Percentiles rank a stretch among this genome's conserved stretches.
These are phyloP conservation scores for Archivesica marissinica DNA, from an alignment of 1,140 invertebrate species.

Conservation along the genomic window DNA sequence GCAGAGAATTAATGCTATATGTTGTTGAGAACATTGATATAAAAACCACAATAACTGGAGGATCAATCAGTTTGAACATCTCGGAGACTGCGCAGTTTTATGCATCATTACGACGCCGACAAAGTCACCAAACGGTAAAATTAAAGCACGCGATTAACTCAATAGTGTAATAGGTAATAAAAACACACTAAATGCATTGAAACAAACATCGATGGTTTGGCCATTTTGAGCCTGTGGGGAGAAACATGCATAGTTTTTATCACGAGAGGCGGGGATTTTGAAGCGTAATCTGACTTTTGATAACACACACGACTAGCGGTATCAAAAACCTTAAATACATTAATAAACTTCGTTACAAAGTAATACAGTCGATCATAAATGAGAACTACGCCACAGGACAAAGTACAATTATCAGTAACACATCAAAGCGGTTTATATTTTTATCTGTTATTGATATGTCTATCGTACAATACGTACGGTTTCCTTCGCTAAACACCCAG, in stretches of 20 bases:
- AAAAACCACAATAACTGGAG: no score
- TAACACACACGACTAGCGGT: constrained; percentile 6
- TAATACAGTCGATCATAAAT: constrained; percentile 13
- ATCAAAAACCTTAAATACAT: constrained; percentile 3
- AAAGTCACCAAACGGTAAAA: constrained; percentile 31
- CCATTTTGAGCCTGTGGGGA: constrained; percentile 3
- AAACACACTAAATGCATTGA: constrained; percentile 23
- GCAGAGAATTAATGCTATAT: no score
- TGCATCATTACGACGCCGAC: constrained; percentile 12
- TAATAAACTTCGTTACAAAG: constrained; percentile 15
- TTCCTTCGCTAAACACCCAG: constrained; percentile 48
- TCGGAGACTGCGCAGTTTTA: neutral
- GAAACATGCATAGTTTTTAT: neutral
- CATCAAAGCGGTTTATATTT: constrained; percentile 55
- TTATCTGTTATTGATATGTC: constrained; percentile 43
- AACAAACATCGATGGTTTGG: neutral
- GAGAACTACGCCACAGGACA: constrained; percentile 36
- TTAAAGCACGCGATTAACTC: constrained; percentile 24
- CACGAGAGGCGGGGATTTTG: constrained; percentile 23
- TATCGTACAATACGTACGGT: constrained; percentile 16
- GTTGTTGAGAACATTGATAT: no score
- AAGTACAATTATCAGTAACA: constrained; percentile 26
- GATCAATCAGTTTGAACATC: neutral
- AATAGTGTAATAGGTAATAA: constrained; percentile 39
- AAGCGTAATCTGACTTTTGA: neutral